Conservation (phyloP, 1,140 invertebrate species). For the Penaeus chinensis region DNA sequence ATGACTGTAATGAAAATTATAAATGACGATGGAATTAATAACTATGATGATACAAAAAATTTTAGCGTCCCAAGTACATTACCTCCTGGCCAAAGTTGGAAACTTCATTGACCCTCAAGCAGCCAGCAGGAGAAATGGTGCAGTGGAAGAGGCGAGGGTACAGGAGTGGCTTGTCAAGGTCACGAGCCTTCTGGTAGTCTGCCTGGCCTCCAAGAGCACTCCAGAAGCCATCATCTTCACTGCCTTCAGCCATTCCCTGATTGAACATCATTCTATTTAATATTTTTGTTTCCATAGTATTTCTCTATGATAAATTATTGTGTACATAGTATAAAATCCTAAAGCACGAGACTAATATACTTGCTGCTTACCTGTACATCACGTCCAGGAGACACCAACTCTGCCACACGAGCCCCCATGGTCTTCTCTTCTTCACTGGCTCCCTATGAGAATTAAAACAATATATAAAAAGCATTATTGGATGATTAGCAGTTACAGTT, state of each 20-base stretch:
- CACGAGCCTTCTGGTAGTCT: conserved; percentile 62
- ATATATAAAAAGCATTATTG: background rate
- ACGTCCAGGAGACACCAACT: conserved; percentile 72
- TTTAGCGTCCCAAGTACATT: background rate
- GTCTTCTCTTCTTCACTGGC: conserved; percentile 77
- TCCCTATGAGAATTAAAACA: conserved; percentile 69
- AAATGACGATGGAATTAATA: background rate
- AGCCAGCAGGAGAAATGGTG: conserved; percentile 65
- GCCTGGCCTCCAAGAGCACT: conserved; percentile 74
- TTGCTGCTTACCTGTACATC: conserved; percentile 65
- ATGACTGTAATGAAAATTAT: too few species aligned
- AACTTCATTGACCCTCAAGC: conserved; percentile 67
- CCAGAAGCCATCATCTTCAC: conserved; percentile 83
- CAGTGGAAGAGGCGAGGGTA: conserved; percentile 64
- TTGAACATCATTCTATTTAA: background rate
- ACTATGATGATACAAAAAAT: background rate
- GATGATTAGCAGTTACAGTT: too few species aligned
- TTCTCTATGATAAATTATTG: background rate
- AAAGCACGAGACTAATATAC: background rate
- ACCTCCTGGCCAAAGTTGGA: conserved; percentile 68
- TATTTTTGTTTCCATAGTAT: background rate
- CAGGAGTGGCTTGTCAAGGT: conserved; percentile 62
- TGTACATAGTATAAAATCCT: background rate
- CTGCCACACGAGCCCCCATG: conserved; percentile 73
- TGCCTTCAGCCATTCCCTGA: conserved; percentile 75